Evolutionary conservation across 2,888 invertebrate genomes (phyloP).

Genomic region (Erannis defoliaria): DNA sequence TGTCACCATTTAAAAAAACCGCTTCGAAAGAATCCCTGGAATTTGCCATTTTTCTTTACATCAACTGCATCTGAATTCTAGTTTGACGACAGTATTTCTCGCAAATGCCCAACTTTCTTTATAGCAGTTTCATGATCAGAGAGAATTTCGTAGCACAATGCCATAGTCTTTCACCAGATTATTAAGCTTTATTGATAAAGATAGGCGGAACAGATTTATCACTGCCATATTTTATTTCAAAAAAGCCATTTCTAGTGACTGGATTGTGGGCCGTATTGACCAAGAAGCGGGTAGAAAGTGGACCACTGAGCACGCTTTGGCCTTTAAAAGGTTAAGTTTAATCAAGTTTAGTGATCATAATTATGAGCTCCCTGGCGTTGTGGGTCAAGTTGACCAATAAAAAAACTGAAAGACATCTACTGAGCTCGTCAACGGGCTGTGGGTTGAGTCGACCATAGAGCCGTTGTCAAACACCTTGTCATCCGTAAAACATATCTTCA

Average conservation of each 20-base stretch:
- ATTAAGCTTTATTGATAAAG: slow-evolving; percentile 3
- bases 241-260: not conserved
- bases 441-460: too few relatives aligned
- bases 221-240: not conserved
- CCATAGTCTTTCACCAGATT: slow-evolving; percentile 19
- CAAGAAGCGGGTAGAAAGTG: too few relatives aligned
- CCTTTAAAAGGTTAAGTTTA: too few relatives aligned
- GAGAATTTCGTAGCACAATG: slow-evolving; percentile 42
- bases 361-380: too few relatives aligned
- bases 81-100: slow-evolving; percentile 40
- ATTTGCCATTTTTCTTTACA: slow-evolving; percentile 6
- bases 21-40: not conserved
- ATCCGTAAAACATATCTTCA: not conserved
- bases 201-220: not conserved
- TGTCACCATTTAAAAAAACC: too few relatives aligned
- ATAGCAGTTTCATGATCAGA: slow-evolving; percentile 37
- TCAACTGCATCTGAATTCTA: slow-evolving; percentile 32
- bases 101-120: slow-evolving; percentile 40
- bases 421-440: too few relatives aligned
- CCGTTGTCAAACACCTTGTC: not conserved
- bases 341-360: too few relatives aligned
- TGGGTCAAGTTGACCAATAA: too few relatives aligned
- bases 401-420: too few relatives aligned
- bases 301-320: too few relatives aligned
- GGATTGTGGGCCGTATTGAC: too few relatives aligned